Evolutionary conservation across 2,113 vertebrate genomes (phyloP).

Genomic region (Tauraco erythrolophus): DNA sequence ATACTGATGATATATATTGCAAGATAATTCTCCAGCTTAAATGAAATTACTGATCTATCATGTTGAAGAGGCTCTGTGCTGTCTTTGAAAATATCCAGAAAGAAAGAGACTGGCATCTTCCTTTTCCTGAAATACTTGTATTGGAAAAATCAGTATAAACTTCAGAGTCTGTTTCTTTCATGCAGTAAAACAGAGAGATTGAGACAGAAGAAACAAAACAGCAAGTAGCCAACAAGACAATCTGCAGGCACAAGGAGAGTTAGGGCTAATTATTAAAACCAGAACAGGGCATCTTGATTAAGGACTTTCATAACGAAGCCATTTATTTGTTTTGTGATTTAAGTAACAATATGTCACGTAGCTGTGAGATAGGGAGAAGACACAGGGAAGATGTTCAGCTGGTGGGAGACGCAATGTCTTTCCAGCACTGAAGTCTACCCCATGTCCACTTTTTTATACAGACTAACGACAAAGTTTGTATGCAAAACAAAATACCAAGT

Average conservation of each 20-base stretch:
- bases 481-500: not conserved
- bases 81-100: not conserved
- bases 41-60: not conserved
- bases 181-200: not conserved
- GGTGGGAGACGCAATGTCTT: not conserved
- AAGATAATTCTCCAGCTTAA: not conserved
- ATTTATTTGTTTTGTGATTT: not conserved
- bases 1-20: not conserved
- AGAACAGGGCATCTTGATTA: not conserved
- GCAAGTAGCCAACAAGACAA: not conserved
- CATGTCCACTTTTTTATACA: not conserved
- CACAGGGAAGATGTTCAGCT: not conserved
- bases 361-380: not conserved
- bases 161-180: not conserved
- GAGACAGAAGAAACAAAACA: not conserved
- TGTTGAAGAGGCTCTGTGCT: not conserved
- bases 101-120: not conserved
- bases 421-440: not conserved
- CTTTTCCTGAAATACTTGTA: not conserved
- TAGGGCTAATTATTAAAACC: not conserved
- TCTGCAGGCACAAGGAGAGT: not conserved
- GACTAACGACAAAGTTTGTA: not conserved
- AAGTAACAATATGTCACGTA: not conserved
- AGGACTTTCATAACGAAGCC: not conserved
- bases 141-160: not conserved